Percentiles rank a stretch among this genome's conserved stretches.
Conservation (phyloP, 2,888 invertebrate genomes). For the Parascotia fuliginaria region DNA sequence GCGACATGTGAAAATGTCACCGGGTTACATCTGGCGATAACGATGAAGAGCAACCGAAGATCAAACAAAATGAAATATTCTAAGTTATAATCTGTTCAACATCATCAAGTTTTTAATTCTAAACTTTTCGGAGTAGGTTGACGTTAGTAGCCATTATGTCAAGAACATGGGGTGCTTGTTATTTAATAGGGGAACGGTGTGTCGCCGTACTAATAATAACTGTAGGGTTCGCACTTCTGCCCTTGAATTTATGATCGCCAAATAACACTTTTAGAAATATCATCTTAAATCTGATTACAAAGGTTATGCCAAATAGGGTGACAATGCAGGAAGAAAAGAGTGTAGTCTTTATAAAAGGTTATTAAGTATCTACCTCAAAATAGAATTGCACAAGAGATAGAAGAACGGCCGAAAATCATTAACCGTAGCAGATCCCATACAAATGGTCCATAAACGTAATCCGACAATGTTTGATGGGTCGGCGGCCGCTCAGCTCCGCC, state of each 20-base stretch:
- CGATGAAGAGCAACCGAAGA: constrained; percentile 43
- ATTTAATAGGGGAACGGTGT: constrained; percentile 58
- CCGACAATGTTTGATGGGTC: constrained; percentile 76
- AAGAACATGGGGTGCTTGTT: constrained; percentile 57
- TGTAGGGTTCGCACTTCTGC: constrained; percentile 47
- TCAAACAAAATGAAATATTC: constrained; percentile 24
- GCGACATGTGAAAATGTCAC: constrained; percentile 55
- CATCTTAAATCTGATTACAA: neutral
- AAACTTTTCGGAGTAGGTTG: constrained; percentile 47
- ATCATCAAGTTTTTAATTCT: constrained; percentile 33
- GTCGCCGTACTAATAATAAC: constrained; percentile 58
- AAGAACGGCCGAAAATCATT: constrained; percentile 71
- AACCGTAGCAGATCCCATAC: constrained; percentile 77
- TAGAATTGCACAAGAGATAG: constrained; percentile 62
- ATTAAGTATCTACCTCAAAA: constrained; percentile 59
- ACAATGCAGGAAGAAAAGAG: constrained; percentile 14
- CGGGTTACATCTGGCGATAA: constrained; percentile 58
- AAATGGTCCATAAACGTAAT: constrained; percentile 80
- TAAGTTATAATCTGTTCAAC: constrained; percentile 17
- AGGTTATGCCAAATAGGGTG: constrained; percentile 2
- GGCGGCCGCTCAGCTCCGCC: constrained; percentile 46
- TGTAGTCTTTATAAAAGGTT: constrained; percentile 57
- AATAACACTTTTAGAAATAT: constrained; percentile 1
- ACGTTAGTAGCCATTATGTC: constrained; percentile 52
- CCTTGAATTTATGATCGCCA: constrained; percentile 34